Conservation (phyloP, 92 coral and sea anemone genomes). For the Hydrozoanthus gracilis region DNA sequence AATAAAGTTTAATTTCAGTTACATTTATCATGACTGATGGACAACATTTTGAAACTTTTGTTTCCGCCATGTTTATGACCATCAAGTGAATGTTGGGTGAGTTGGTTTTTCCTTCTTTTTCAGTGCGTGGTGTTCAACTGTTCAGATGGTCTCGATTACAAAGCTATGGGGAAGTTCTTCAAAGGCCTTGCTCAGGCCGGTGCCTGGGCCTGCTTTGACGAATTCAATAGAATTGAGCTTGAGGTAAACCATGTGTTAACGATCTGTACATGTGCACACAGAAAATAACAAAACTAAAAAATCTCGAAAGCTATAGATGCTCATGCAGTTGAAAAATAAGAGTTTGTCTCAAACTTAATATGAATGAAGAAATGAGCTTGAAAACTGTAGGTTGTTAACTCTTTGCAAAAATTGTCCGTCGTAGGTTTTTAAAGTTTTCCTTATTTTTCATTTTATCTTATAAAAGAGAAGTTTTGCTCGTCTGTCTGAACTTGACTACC, state of each 20-base stretch:
- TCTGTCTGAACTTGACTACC: too few relatives aligned
- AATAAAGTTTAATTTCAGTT: not conserved
- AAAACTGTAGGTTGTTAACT: too few relatives aligned
- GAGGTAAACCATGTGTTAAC: conserved; percentile 65
- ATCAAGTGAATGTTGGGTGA: not conserved
- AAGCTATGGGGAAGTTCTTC: conserved; percentile 99
- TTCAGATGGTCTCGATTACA: conserved; percentile 97
- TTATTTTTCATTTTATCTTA: too few relatives aligned
- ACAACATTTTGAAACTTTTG: not conserved
- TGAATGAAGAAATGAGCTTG: too few relatives aligned
- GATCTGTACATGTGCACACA: not conserved
- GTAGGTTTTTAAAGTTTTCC: not conserved
- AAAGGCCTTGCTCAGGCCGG: conserved; percentile 99
- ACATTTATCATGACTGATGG: too few relatives aligned
- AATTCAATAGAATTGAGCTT: conserved; percentile 95
- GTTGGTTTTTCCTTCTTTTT: not conserved
- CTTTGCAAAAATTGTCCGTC: too few relatives aligned
- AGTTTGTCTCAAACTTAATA: too few relatives aligned
- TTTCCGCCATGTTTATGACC: not conserved
- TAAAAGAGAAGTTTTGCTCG: not conserved
- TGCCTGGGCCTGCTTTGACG: conserved; percentile 98
- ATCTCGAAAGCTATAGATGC: not conserved
- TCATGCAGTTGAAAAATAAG: not conserved
- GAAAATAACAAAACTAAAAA: not conserved
- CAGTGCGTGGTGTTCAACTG: conserved; percentile 98